Evolutionary conservation across 2,113 vertebrate species (phyloP).

Genomic region (Ophthalmolycus amberensis): DNA sequence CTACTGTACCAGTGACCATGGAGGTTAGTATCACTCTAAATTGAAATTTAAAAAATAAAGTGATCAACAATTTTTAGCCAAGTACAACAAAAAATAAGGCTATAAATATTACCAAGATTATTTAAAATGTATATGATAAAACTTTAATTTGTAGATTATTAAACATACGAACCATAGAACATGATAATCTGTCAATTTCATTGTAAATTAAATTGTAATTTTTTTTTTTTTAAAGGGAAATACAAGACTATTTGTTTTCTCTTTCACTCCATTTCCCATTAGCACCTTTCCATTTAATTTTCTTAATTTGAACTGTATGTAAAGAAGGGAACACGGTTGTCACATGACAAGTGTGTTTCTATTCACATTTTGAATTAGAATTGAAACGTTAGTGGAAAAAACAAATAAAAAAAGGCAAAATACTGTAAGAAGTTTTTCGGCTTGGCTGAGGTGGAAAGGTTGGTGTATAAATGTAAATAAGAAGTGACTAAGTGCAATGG

Average conservation of each 20-base stretch:
- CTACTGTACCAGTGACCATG: background rate
- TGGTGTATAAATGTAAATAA: background rate
- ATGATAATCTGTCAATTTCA: background rate
- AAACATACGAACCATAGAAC: background rate
- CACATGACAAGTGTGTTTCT: background rate
- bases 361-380: background rate
- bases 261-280: background rate
- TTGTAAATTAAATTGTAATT: background rate
- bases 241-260: background rate
- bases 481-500: background rate
- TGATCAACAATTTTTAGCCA: background rate
- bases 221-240: background rate
- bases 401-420: background rate
- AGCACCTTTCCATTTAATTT: background rate
- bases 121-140: background rate
- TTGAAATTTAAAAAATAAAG: background rate
- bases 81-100: background rate
- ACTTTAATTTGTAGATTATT: background rate
- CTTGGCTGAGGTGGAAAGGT: background rate
- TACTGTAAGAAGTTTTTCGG: background rate
- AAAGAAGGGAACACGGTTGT: background rate
- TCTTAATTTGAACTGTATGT: background rate
- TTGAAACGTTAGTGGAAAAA: background rate
- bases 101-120: background rate
- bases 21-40: slow-evolving; percentile 27